These are phyloP conservation scores for Thumatha senex DNA, from an alignment of 2,888 invertebrate species.

Conservation along the genomic window DNA sequence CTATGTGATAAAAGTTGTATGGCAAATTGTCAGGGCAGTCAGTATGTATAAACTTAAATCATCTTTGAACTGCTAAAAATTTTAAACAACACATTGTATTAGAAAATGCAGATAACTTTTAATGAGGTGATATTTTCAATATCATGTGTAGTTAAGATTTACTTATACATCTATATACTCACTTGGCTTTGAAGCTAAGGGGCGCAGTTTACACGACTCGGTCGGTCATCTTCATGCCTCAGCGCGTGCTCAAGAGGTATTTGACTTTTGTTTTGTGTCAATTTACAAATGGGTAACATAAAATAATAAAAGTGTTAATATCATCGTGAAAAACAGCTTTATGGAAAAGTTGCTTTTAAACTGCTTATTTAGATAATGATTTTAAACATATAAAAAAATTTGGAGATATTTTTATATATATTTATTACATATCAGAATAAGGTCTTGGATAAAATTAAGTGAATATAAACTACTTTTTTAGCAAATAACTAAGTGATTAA, in stretches of 20 bases:
- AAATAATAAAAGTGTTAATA: conserved; percentile 84
- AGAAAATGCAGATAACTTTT: too few species aligned
- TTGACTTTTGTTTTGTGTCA: conserved; percentile 84
- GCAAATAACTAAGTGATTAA: conserved; percentile 17
- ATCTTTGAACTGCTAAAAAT: too few species aligned
- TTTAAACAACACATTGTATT: too few species aligned
- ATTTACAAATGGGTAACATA: conserved; percentile 84
- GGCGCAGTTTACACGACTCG: conserved; percentile 43
- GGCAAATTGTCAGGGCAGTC: too few species aligned
- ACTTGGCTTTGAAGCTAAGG: conserved; percentile 59
- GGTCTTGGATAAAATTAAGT: conserved; percentile 23
- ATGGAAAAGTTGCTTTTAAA: conserved; percentile 44
- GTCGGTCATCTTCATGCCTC: conserved; percentile 61
- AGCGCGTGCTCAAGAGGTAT: conserved; percentile 64
- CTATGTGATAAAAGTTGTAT: too few species aligned
- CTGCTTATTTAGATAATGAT: too few species aligned
- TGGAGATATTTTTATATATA: too few species aligned
- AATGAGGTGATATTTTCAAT: too few species aligned
- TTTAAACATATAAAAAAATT: too few species aligned
- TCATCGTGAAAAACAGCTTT: conserved; percentile 75
- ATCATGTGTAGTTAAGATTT: background rate
- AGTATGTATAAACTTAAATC: too few species aligned
- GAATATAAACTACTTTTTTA: conserved; percentile 24
- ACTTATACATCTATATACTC: conserved; percentile 67
- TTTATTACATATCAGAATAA: conserved; percentile 16